These are phyloP conservation scores for Vanessa tameamea DNA, from an alignment of 1,140 invertebrate species.

Conservation along the genomic window DNA sequence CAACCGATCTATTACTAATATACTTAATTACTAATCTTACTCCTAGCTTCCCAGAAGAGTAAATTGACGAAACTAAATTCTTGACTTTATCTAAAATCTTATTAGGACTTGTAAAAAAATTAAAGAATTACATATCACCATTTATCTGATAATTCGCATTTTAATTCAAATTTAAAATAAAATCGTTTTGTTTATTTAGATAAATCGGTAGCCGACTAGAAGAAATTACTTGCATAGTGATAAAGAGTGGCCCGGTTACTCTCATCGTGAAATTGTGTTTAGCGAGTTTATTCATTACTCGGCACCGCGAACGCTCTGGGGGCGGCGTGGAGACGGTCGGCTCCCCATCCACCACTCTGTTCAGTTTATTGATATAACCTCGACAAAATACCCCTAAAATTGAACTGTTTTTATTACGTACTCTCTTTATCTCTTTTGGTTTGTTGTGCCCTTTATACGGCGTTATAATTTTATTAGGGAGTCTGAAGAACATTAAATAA, in stretches of 20 bases:
- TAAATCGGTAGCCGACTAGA: conserved; percentile 26
- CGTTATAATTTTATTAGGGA: conserved; percentile 78
- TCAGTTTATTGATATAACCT: conserved; percentile 80
- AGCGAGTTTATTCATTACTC: conserved; percentile 80
- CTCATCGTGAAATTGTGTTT: conserved; percentile 74
- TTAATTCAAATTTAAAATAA: too few relatives aligned
- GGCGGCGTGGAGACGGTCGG: conserved; percentile 44
- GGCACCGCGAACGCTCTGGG: conserved; percentile 49
- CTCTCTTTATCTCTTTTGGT: conserved; percentile 78
- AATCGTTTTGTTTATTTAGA: neutral
- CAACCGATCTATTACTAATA: too few relatives aligned
- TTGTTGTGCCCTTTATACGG: conserved; percentile 74
- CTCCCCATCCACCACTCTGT: conserved; percentile 54
- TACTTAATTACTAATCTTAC: too few relatives aligned
- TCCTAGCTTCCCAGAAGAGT: too few relatives aligned
- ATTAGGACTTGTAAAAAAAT: too few relatives aligned
- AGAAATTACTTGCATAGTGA: conserved; percentile 65
- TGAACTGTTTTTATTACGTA: conserved; percentile 80
- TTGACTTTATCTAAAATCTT: too few relatives aligned
- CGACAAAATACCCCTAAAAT: conserved; percentile 81
- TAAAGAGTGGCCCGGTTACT: conserved; percentile 69
- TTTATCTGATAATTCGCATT: too few relatives aligned
- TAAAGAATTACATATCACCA: too few relatives aligned
- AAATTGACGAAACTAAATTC: too few relatives aligned
- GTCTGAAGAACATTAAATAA: conserved; percentile 49